Evolutionary conservation across 2,888 invertebrate species (phyloP).

Genomic region (Ecdyonurus torrentis): DNA sequence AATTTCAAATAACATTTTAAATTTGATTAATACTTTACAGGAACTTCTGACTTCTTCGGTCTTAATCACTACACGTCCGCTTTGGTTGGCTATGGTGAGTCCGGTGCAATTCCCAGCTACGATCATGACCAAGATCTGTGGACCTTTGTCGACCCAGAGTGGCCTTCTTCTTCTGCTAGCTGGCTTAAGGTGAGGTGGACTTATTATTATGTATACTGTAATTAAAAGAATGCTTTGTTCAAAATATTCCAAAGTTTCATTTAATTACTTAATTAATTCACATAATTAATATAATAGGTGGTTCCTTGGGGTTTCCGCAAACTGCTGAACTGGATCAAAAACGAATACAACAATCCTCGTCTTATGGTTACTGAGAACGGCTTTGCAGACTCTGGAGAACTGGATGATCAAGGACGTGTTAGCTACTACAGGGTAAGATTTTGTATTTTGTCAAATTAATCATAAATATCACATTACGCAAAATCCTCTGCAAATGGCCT

Average conservation of each 20-base stretch:
- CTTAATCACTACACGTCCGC: constrained; percentile 21
- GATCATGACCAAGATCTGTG: constrained; percentile 28
- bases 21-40: constrained; percentile 8
- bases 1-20: not conserved
- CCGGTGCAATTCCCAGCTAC: constrained; percentile 21
- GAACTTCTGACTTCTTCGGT: constrained; percentile 20
- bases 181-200: constrained; percentile 32
- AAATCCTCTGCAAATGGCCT: no score
- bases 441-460: no score
- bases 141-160: constrained; percentile 27
- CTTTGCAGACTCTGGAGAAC: constrained; percentile 32
- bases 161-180: constrained; percentile 31
- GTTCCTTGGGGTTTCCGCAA: constrained; percentile 42
- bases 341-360: constrained; percentile 35
- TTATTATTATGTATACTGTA: not conserved
- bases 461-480: no score
- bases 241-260: not conserved
- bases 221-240: not conserved
- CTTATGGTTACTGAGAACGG: constrained; percentile 44
- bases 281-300: constrained; percentile 23
- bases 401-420: constrained; percentile 34
- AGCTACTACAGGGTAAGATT: constrained; percentile 28
- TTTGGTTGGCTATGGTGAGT: constrained; percentile 10
- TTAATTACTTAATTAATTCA: not conserved
- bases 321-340: constrained; percentile 38